Base-by-base conservation (phyloP, 2,888 invertebrate species). In the Stegana nigrithorax region DNA sequence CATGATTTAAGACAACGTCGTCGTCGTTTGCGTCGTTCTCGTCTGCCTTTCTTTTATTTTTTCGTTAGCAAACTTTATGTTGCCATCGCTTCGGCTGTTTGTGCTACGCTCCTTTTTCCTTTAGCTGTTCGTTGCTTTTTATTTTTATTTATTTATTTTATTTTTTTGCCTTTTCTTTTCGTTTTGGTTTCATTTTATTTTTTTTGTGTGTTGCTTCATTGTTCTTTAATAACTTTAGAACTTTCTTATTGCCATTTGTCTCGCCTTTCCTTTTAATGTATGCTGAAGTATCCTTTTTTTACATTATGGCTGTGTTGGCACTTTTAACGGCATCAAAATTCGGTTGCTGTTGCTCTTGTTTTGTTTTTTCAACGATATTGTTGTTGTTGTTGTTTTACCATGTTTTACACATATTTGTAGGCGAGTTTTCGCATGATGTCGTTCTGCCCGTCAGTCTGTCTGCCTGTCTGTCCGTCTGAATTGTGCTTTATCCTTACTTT, bases 181-280 rank as follows among this genome's bases (percentile, higher is more conserved):
- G 25, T 50, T 50, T 26, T 5, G 6, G 14, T n/a, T 5, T 0
- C 7, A 14, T 50, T 32, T 32, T 39, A 1, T 39, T n/a, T 51
- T 26, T 25, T 51, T 26, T 27, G 14, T 42, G 42, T 42, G 21
- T 55, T 36, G 32, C 36, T 36, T 55, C 36, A 55, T 55, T 55
- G 32, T 55, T 55, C 36, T 55, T 55, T 55, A 55, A 55, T 55
- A 55, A 55, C n/a, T 55, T 55, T 32, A 27, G 36, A 55, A 55
- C 32, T 55, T 55, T 55, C 53, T 55, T 55, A 55, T 55, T 36
- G 21, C 36, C 36, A 55, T 55, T 55, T 50, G 50, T 50, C 50
- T 25, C 25, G 47, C n/a, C 19, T 47, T 47, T 2, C 25, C 1
- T n/a, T 0, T 47, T 53, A 53, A 53, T 32, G 12, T 53, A 53